phyloP scores from a whole-genome alignment of 2,113 vertebrate genomes.

The Ranitomeya variabilis region DNA sequence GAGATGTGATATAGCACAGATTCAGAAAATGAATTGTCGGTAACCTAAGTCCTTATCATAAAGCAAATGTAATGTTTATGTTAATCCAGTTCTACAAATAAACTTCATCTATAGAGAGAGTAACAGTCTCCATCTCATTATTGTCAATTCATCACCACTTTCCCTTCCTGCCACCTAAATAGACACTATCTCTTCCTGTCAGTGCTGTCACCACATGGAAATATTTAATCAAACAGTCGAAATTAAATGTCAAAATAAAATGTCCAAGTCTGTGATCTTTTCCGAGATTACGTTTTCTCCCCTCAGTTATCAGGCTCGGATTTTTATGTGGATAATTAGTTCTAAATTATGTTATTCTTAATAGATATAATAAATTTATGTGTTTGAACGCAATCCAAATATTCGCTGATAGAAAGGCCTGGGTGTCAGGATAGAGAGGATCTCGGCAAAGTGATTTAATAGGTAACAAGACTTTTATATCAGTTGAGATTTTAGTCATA shows the following conservation, averaged over 20 bases:
- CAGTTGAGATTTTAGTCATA: conserved; percentile 59
- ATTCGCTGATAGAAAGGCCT: conserved; percentile 60
- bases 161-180: not conserved
- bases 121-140: not conserved
- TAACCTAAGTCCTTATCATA: conserved; percentile 15
- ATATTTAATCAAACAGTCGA: conserved; percentile 45
- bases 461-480: conserved; percentile 63
- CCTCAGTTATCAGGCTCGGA: conserved; percentile 21
- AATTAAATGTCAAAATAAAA: conserved; percentile 44
- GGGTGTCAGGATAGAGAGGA: conserved; percentile 60
- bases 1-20: not conserved
- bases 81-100: conserved; percentile 26
- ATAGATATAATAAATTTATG: conserved; percentile 44
- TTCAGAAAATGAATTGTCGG: not conserved
- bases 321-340: conserved; percentile 53
- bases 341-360: conserved; percentile 49
- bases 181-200: conserved; percentile 24
- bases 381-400: conserved; percentile 66
- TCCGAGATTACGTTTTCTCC: conserved; percentile 30
- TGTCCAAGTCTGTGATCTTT: conserved; percentile 39
- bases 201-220: conserved; percentile 10
- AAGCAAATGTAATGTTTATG: conserved; percentile 28
- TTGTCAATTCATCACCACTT: conserved; percentile 25
- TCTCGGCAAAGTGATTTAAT: conserved; percentile 62
- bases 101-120: conserved; percentile 15